Percentiles rank a stretch among this genome's conserved stretches.
These are phyloP conservation scores for Trichomalopsis sarcophagae DNA, from an alignment of 1,140 invertebrate genomes.

Conservation along the genomic window DNA sequence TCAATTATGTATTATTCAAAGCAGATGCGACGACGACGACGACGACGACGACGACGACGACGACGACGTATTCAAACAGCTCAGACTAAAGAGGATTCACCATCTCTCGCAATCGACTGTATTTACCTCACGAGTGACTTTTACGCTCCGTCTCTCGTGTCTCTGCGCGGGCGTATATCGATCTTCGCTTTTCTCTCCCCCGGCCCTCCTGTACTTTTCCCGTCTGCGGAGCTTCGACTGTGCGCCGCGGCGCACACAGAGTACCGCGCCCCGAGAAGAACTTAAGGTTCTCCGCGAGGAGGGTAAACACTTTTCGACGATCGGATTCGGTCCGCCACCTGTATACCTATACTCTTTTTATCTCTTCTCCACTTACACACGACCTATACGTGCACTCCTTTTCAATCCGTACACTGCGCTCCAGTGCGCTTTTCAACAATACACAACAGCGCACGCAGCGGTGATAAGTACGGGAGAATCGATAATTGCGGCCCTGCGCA, in stretches of 20 bases:
- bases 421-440: too few relatives aligned
- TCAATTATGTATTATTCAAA: slow-evolving; percentile 43
- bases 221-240: neutral
- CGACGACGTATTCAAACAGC: neutral
- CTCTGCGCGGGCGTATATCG: neutral
- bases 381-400: too few relatives aligned
- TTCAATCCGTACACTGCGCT: too few relatives aligned
- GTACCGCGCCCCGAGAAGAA: neutral
- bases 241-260: neutral
- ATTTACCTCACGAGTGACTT: slow-evolving; percentile 34
- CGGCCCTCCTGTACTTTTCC: neutral
- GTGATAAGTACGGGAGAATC: neutral
- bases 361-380: neutral
- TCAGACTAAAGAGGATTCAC: neutral
- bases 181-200: neutral
- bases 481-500: neutral
- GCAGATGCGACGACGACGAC: too few relatives aligned
- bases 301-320: slow-evolving; percentile 41
- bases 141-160: slow-evolving; percentile 14
- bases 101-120: slow-evolving; percentile 20
- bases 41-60: neutral
- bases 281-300: slow-evolving; percentile 14
- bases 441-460: too few relatives aligned
- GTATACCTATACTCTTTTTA: neutral
- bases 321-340: slow-evolving; percentile 34